These are phyloP conservation scores for Lytechinus variegatus DNA, from an alignment of 35 echinoderm and acorn worm genomes.

Conservation along the genomic window DNA sequence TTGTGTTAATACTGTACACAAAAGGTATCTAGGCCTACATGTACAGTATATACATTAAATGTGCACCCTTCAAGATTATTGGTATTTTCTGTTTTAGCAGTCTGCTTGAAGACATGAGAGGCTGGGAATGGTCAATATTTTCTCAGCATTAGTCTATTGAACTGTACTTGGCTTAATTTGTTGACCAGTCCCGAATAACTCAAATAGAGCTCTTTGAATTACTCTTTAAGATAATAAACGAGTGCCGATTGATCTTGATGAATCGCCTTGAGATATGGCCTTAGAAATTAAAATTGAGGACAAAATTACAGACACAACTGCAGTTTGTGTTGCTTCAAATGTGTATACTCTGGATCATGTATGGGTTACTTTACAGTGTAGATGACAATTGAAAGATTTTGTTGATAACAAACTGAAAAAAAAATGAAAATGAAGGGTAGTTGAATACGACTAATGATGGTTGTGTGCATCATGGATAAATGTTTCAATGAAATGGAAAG, in stretches of 20 bases:
- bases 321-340: no score
- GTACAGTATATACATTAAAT: neutral
- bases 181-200: neutral
- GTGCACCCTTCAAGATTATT: neutral
- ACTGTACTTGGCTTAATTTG: neutral
- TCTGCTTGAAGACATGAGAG: neutral
- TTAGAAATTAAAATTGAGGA: neutral
- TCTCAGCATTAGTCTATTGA: neutral
- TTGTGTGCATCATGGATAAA: no score
- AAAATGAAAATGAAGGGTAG: no score
- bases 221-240: neutral
- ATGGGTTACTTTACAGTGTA: no score
- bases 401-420: neutral
- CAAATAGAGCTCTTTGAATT: conserved; percentile 12
- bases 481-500: neutral
- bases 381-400: no score
- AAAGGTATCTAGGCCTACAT: neutral
- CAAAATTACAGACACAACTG: no score
- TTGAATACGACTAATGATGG: neutral
- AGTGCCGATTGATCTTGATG: neutral
- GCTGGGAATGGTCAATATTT: neutral
- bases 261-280: neutral
- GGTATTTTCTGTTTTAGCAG: neutral
- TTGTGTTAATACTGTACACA: no score
- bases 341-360: no score